Conservation (phyloP, 1,140 invertebrate genomes). For the Pogonomyrmex californicus region DNA sequence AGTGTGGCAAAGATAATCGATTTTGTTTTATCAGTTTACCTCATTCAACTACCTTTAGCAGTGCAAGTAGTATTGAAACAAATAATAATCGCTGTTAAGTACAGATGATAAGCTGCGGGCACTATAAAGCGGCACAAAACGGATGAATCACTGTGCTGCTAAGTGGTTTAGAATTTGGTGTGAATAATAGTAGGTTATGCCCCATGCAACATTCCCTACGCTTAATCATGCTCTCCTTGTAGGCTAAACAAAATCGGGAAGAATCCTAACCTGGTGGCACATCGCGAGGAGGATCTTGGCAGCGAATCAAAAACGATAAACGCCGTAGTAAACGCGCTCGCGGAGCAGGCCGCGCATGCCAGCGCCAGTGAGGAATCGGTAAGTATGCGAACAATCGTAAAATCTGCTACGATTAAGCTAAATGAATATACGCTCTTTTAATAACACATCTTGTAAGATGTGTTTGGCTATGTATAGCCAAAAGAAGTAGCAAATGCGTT, state of each 20-base stretch:
- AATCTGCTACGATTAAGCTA: constrained; percentile 6
- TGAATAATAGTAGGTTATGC: constrained; percentile 85
- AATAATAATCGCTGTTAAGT: constrained; percentile 66
- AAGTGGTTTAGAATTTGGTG: constrained; percentile 83
- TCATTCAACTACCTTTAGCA: constrained; percentile 69
- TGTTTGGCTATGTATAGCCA: too few species aligned
- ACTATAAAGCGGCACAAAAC: constrained; percentile 56
- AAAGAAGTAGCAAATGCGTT: neutral
- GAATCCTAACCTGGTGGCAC: constrained; percentile 98
- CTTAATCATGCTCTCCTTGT: constrained; percentile 85
- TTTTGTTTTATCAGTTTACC: constrained; percentile 58
- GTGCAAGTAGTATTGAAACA: constrained; percentile 73
- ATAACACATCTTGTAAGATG: neutral
- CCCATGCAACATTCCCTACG: constrained; percentile 86
- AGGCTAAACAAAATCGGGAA: constrained; percentile 99
- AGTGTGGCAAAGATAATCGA: constrained; percentile 59
- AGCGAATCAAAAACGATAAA: constrained; percentile 96
- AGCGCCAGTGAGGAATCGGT: constrained; percentile 92
- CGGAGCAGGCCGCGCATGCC: constrained; percentile 94
- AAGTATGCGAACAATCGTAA: constrained; percentile 66
- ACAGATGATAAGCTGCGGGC: constrained; percentile 56
- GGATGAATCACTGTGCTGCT: constrained; percentile 73
- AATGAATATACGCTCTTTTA: neutral
- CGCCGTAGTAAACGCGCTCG: constrained; percentile 95
- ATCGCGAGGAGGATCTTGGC: constrained; percentile 95